A percentile compares a stretch with the other conserved stretches of the same genome.
phyloP scores from a whole-genome alignment of 2,888 invertebrate genomes.

The Rapana venosa region DNA sequence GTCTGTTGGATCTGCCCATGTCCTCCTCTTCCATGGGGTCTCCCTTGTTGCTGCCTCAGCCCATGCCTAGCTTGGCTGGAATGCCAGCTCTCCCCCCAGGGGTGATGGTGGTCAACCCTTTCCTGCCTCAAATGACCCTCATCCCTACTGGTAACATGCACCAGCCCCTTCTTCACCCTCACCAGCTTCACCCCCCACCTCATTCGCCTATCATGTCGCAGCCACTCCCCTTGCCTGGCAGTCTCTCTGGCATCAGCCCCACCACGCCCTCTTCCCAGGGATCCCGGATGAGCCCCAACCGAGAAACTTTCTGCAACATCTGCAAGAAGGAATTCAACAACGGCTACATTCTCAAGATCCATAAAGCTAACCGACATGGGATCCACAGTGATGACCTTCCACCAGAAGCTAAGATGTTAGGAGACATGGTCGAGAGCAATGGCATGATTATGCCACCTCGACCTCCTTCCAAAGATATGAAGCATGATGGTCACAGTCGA shows the following conservation, averaged over 20 bases:
- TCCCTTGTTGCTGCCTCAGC: constrained; percentile 68
- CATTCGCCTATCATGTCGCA: constrained; percentile 61
- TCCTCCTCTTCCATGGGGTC: constrained; percentile 61
- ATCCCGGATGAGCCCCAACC: constrained; percentile 57
- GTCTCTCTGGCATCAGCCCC: constrained; percentile 52
- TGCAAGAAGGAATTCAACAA: constrained; percentile 83
- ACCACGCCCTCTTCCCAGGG: constrained; percentile 45
- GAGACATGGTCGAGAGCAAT: constrained; percentile 41
- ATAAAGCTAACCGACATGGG: constrained; percentile 77
- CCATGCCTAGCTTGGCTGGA: constrained; percentile 70
- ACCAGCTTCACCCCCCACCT: constrained; percentile 62
- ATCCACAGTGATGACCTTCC: constrained; percentile 63
- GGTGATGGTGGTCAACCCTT: constrained; percentile 77
- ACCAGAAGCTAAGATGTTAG: constrained; percentile 47
- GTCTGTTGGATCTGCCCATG: constrained; percentile 61
- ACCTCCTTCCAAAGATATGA: constrained; percentile 52
- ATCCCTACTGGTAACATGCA: constrained; percentile 70
- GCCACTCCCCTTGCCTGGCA: constrained; percentile 59
- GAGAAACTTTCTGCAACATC: constrained; percentile 94
- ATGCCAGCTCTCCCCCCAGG: constrained; percentile 65
- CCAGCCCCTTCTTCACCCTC: constrained; percentile 53
- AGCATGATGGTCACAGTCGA: constrained; percentile 58
- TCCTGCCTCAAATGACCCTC: constrained; percentile 72
- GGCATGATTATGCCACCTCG: constrained; percentile 26
- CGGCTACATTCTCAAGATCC: constrained; percentile 76